phyloP scores from a whole-genome alignment of 2,888 invertebrate genomes.

The Oxyscelio sp. region DNA sequence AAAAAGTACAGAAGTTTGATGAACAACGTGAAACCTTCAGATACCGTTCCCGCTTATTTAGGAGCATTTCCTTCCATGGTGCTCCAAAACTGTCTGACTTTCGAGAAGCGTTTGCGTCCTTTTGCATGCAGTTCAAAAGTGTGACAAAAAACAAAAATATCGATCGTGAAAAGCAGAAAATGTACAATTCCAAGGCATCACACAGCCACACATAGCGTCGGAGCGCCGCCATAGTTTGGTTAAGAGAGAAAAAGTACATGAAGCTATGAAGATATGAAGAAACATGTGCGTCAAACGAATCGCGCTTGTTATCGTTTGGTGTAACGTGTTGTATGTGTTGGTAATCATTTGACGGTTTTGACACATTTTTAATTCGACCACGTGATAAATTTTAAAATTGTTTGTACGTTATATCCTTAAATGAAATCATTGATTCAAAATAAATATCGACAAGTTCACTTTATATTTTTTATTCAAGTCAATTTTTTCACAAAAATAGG shows the following conservation, averaged over 20 bases:
- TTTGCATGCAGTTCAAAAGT: conserved; percentile 79
- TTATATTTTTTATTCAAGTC: no score
- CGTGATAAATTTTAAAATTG: no score
- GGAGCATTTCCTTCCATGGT: conserved; percentile 87
- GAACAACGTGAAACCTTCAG: conserved; percentile 55
- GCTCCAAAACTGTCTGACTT: conserved; percentile 88
- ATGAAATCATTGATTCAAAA: no score
- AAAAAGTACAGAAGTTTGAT: conserved; percentile 58
- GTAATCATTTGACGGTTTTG: conserved; percentile 46
- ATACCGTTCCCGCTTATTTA: conserved; percentile 79
- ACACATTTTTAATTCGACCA: no score
- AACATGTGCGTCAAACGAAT: conserved; percentile 38
- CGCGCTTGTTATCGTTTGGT: conserved; percentile 51
- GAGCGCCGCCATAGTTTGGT: no score
- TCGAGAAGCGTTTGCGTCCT: conserved; percentile 88
- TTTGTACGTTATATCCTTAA: no score
- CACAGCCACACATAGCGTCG: no score
- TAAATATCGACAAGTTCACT: no score
- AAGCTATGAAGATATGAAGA: conserved; percentile 42
- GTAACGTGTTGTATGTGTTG: conserved; percentile 30
- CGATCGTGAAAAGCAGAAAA: conserved; percentile 49
- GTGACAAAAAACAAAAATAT: conserved; percentile 72
- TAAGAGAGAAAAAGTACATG: conserved; percentile 1
- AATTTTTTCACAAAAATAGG: no score
- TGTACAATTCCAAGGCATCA: no score